Evolutionary conservation across 2,113 vertebrate species (phyloP).

Genomic region (Pavo muticus): DNA sequence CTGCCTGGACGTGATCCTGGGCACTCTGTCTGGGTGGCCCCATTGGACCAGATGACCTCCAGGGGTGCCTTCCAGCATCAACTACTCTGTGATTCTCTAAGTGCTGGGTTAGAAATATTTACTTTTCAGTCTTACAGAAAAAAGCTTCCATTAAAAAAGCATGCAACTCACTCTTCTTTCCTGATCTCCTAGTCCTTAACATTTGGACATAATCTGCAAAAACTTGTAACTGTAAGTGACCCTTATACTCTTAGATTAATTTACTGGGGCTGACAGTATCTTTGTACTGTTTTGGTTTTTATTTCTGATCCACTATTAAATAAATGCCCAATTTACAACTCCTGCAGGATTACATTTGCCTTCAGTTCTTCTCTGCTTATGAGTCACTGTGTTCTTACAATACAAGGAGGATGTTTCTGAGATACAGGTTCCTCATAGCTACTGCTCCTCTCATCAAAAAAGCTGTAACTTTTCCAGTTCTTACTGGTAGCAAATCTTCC

Average conservation of each 20-base stretch:
- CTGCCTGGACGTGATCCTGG: not conserved
- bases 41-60: not conserved
- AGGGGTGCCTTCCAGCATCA: not conserved
- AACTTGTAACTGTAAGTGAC: not conserved
- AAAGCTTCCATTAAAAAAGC: not conserved
- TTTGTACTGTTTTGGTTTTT: not conserved
- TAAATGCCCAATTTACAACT: not conserved
- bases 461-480: not conserved
- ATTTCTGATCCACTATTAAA: not conserved
- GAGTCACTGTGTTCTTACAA: not conserved
- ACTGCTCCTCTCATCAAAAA: not conserved
- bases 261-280: not conserved
- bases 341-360: not conserved
- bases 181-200: not conserved
- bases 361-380: not conserved
- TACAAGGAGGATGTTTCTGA: not conserved
- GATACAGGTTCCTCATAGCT: not conserved
- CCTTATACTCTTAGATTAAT: not conserved
- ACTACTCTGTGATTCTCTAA: not conserved
- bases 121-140: not conserved
- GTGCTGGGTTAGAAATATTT: not conserved
- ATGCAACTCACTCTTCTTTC: not conserved
- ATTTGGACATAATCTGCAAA: not conserved
- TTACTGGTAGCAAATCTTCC: not conserved
- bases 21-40: not conserved